Evolutionary conservation across 2,888 invertebrate genomes (phyloP).

Genomic region (Scotopteryx bipunctaria): DNA sequence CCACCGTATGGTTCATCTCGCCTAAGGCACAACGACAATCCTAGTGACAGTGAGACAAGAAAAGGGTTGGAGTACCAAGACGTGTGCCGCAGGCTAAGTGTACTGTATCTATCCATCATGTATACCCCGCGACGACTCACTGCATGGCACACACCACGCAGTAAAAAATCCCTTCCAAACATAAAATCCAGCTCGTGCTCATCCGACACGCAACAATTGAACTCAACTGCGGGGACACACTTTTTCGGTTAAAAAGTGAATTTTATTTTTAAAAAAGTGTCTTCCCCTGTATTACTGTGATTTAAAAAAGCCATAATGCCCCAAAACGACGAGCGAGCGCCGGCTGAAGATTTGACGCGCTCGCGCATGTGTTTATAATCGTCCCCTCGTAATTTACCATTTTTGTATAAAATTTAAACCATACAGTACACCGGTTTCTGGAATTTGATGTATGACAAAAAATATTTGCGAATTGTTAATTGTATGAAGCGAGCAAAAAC

Average conservation of each 20-base stretch:
- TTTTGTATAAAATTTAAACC: conserved; percentile 72
- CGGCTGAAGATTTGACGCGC: conserved; percentile 83
- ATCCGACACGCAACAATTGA: conserved; percentile 83
- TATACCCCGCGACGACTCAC: conserved; percentile 44
- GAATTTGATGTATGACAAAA: conserved; percentile 57
- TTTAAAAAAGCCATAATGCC: conserved; percentile 80
- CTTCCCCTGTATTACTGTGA: conserved; percentile 69
- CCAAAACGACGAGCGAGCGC: conserved; percentile 70
- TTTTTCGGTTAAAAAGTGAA: conserved; percentile 75
- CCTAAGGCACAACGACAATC: conserved; percentile 47
- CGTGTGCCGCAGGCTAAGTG: conserved; percentile 53
- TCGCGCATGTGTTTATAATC: conserved; percentile 82
- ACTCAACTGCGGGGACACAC: conserved; percentile 74
- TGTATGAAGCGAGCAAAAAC: conserved; percentile 66
- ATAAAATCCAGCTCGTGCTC: conserved; percentile 81
- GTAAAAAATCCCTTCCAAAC: conserved; percentile 79
- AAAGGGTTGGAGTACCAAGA: conserved; percentile 55
- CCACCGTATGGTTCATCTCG: conserved; percentile 37
- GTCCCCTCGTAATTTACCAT: conserved; percentile 78
- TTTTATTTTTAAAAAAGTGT: conserved; percentile 79
- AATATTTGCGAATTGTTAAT: conserved; percentile 70
- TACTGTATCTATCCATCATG: conserved; percentile 49
- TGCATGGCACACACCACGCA: conserved; percentile 69
- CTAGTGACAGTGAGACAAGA: conserved; percentile 42
- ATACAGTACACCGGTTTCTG: conserved; percentile 71